These are phyloP conservation scores for Scaptomyza tumidula DNA, from an alignment of 2,888 invertebrate species.

Conservation along the genomic window DNA sequence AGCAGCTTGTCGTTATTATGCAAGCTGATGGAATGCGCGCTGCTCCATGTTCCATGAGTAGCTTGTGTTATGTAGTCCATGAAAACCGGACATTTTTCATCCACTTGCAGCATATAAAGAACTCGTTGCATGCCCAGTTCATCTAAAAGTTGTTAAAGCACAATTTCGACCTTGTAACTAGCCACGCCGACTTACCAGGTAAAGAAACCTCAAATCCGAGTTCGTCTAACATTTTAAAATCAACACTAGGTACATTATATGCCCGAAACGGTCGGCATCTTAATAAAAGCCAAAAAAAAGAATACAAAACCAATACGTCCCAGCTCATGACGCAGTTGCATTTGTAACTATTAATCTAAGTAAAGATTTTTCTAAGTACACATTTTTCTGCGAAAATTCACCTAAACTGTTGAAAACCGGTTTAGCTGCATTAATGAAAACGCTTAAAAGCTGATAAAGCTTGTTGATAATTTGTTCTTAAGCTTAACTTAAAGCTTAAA, in stretches of 20 bases:
- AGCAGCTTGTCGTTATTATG: slow-evolving; percentile 66
- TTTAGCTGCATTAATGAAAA: slow-evolving; percentile 26
- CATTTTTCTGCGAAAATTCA: slow-evolving; percentile 19
- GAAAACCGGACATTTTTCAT: slow-evolving; percentile 65
- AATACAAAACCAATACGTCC: slow-evolving; percentile 5
- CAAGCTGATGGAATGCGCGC: slow-evolving; percentile 50
- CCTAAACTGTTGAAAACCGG: slow-evolving; percentile 36
- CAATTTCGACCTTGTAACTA: slow-evolving; percentile 1
- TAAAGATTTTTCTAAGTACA: background rate
- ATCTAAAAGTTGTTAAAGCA: slow-evolving; percentile 49
- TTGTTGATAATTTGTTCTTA: background rate
- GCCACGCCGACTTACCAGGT: slow-evolving; percentile 55
- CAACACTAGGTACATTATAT: slow-evolving; percentile 64
- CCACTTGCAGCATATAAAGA: slow-evolving; percentile 71
- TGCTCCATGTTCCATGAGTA: slow-evolving; percentile 59
- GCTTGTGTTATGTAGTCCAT: slow-evolving; percentile 71
- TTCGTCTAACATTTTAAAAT: slow-evolving; percentile 55
- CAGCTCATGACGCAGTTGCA: slow-evolving; percentile 51
- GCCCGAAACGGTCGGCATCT: slow-evolving; percentile 18
- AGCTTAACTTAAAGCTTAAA: background rate
- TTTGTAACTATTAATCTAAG: slow-evolving; percentile 1
- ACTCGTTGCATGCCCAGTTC: slow-evolving; percentile 70
- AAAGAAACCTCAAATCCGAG: slow-evolving; percentile 63
- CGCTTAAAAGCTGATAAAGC: slow-evolving; percentile 22
- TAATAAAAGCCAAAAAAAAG: background rate